A percentile compares a stretch with the other conserved stretches of the same genome.
Evolutionary conservation across 2,888 invertebrate genomes (phyloP).

Genomic region (Orthonevra nobilis): DNA sequence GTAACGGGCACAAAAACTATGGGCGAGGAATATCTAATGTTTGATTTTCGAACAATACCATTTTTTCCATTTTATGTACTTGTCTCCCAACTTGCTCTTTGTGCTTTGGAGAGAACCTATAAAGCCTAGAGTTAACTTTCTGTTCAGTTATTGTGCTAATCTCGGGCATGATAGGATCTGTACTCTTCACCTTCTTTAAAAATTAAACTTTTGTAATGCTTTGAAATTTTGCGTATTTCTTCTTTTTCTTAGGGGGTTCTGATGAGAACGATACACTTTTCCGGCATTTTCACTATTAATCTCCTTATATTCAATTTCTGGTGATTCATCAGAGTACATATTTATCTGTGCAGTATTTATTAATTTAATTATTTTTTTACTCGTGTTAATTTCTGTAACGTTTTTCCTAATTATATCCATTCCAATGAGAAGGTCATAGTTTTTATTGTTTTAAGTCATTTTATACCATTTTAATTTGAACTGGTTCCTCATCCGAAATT

Average conservation of each 20-base stretch:
- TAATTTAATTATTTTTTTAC: slow-evolving; percentile 1
- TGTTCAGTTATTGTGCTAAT: background rate
- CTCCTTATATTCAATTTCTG: background rate
- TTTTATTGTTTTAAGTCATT: slow-evolving; percentile 13
- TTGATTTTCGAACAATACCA: slow-evolving; percentile 6
- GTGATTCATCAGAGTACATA: slow-evolving; percentile 4
- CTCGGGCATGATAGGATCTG: background rate
- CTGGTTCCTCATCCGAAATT: slow-evolving; percentile 15
- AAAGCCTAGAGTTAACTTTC: background rate
- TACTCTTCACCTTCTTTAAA: slow-evolving; percentile 3
- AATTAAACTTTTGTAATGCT: slow-evolving; percentile 16
- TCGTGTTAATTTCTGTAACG: background rate
- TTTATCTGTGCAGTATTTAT: background rate
- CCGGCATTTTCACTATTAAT: background rate
- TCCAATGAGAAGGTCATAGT: background rate
- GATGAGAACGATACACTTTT: background rate
- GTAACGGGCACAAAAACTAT: slow-evolving; percentile 1
- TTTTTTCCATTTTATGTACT: background rate
- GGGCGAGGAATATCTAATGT: slow-evolving; percentile 4
- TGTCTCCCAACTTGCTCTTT: background rate
- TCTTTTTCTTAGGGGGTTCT: background rate
- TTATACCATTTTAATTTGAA: slow-evolving; percentile 3
- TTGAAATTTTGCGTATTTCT: background rate
- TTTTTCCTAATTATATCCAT: too few relatives aligned
- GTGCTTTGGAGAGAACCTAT: too few relatives aligned